phyloP scores from a whole-genome alignment of 2,113 vertebrate species.

The Limnothrissa miodon region DNA sequence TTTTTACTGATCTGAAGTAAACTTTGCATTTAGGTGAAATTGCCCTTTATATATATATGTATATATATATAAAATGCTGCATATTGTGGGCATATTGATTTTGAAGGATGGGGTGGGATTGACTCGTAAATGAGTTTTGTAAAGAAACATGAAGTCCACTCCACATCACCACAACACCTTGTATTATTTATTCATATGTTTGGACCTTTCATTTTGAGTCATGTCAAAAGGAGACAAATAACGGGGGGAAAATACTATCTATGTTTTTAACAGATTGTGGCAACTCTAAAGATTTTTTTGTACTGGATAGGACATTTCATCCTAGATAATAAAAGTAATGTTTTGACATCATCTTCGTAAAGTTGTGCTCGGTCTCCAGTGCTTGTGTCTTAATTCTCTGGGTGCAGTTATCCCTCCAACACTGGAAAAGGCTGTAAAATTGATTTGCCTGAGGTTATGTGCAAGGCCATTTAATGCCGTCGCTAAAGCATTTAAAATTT shows the following conservation, averaged over 20 bases:
- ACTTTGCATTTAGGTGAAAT: slow-evolving; percentile 76
- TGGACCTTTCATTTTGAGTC: slow-evolving; percentile 67
- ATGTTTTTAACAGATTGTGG: slow-evolving; percentile 91
- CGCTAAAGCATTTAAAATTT: not conserved
- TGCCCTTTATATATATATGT: slow-evolving; percentile 72
- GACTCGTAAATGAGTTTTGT: slow-evolving; percentile 59
- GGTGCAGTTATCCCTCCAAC: slow-evolving; percentile 35
- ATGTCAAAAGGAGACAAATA: slow-evolving; percentile 54
- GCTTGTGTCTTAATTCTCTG: not conserved
- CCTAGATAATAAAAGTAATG: slow-evolving; percentile 87
- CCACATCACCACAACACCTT: slow-evolving; percentile 73
- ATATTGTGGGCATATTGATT: slow-evolving; percentile 80
- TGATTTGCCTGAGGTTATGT: not conserved
- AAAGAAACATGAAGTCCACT: slow-evolving; percentile 64
- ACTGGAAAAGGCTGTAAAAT: not conserved
- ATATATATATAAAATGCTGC: slow-evolving; percentile 75
- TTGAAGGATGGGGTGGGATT: slow-evolving; percentile 60
- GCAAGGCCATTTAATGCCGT: not conserved
- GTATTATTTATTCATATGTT: slow-evolving; percentile 82
- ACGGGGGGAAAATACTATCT: slow-evolving; percentile 62
- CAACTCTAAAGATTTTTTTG: slow-evolving; percentile 86
- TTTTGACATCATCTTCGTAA: slow-evolving; percentile 78
- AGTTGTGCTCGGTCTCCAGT: slow-evolving; percentile 62
- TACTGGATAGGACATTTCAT: slow-evolving; percentile 89
- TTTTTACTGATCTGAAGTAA: slow-evolving; percentile 53